Evolutionary conservation across 2,797 vertebrate genomes (phyloP).

Genomic region (Gouania willdenowi): DNA sequence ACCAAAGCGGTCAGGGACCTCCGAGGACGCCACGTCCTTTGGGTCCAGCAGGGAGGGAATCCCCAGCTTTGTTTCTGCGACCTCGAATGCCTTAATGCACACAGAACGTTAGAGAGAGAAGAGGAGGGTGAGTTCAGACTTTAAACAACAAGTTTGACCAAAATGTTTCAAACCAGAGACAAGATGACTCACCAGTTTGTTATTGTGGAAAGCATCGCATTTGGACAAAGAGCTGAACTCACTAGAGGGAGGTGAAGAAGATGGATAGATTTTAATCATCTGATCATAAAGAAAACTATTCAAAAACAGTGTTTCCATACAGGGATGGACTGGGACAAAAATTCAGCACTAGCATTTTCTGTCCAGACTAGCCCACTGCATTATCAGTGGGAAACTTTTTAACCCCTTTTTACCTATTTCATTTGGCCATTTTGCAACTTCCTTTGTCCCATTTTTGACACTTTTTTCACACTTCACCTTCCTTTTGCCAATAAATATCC

Average conservation of each 20-base stretch:
- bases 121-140: no score
- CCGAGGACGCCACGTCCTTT: conserved; percentile 81
- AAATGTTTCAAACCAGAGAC: neutral
- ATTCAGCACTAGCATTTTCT: no score
- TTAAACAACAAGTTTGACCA: no score
- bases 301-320: neutral
- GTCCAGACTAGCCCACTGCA: no score
- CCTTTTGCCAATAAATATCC: no score
- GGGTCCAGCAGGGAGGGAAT: conserved; percentile 85
- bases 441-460: no score
- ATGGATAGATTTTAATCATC: neutral
- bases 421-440: no score
- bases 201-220: conserved; percentile 86
- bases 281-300: neutral
- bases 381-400: no score
- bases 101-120: neutral
- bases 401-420: no score
- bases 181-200: conserved; percentile 83
- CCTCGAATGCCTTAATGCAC: conserved; percentile 77
- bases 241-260: conserved; percentile 59
- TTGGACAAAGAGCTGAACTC: conserved; percentile 87
- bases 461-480: no score
- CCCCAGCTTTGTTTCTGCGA: conserved; percentile 84
- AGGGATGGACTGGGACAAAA: no score
- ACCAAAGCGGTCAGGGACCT: conserved; percentile 81